These are phyloP conservation scores for Sebastes fasciatus DNA, from an alignment of 2,113 vertebrate genomes.

Conservation along the genomic window DNA sequence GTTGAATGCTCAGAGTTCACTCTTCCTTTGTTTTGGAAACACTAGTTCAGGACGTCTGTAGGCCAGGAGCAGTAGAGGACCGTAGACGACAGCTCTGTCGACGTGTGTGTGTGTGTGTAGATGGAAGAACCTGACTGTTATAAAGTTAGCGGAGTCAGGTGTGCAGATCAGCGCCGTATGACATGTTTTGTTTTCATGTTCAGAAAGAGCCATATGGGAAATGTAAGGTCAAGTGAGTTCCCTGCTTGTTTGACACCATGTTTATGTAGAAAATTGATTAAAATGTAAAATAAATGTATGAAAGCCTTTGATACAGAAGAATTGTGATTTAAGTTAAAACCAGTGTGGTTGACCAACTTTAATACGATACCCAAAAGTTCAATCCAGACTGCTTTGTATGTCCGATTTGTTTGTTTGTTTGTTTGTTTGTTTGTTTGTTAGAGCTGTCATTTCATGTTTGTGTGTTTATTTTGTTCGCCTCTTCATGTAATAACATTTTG, in stretches of 20 bases:
- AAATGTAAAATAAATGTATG: slow-evolving; percentile 34
- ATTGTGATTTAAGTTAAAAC: slow-evolving; percentile 39
- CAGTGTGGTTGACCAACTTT: slow-evolving; percentile 25
- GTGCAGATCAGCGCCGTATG: slow-evolving; percentile 17
- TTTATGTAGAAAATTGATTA: slow-evolving; percentile 44
- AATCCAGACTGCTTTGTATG: slow-evolving; percentile 39
- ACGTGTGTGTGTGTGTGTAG: slow-evolving; percentile 23
- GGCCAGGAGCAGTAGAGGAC: slow-evolving; percentile 29
- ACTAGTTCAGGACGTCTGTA: slow-evolving; percentile 57
- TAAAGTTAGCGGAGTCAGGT: slow-evolving; percentile 24
- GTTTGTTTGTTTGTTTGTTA: slow-evolving; percentile 24
- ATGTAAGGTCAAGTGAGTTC: slow-evolving; percentile 25
- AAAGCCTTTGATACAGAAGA: slow-evolving; percentile 35
- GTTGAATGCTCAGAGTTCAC: slow-evolving; percentile 73
- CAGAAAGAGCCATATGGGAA: slow-evolving; percentile 33
- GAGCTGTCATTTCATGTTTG: slow-evolving; percentile 53
- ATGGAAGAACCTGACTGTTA: slow-evolving; percentile 30
- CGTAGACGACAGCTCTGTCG: slow-evolving; percentile 45
- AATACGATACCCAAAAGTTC: not conserved
- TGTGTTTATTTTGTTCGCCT: slow-evolving; percentile 54
- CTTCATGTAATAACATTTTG: slow-evolving; percentile 60
- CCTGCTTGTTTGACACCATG: slow-evolving; percentile 23
- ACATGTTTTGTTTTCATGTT: slow-evolving; percentile 49
- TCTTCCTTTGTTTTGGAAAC: slow-evolving; percentile 63
- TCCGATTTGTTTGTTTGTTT: not conserved